A percentile compares a stretch with the other conserved stretches of the same genome.
Evolutionary conservation across 2,888 invertebrate species (phyloP).

Genomic region (Aphidius colemani): DNA sequence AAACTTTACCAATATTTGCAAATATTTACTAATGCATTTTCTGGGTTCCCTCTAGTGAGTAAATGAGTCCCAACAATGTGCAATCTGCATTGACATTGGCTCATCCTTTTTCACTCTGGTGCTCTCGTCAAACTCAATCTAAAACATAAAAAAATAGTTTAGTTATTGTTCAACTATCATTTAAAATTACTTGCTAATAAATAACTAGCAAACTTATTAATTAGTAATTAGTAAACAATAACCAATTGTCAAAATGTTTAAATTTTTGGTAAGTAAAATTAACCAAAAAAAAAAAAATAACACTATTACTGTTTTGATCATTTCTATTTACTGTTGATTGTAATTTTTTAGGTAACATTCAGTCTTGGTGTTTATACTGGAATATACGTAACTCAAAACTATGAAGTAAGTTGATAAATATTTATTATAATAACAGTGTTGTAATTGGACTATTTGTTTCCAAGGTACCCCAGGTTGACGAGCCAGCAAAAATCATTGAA

Average conservation of each 20-base stretch:
- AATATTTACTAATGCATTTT: too few species aligned
- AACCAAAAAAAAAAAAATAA: background rate
- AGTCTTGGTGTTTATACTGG: slow-evolving; percentile 74
- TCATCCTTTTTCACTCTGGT: background rate
- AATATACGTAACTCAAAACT: slow-evolving; percentile 76
- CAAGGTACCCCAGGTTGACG: slow-evolving; percentile 86
- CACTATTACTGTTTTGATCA: background rate
- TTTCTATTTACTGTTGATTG: slow-evolving; percentile 13
- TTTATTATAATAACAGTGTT: background rate
- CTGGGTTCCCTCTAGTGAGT: background rate
- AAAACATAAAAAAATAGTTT: background rate
- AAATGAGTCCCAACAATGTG: background rate
- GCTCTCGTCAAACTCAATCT: background rate
- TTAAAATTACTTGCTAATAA: background rate
- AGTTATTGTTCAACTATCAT: background rate
- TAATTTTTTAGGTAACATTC: slow-evolving; percentile 67
- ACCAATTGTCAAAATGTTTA: slow-evolving; percentile 43
- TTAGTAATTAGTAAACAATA: background rate
- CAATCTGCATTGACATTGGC: background rate
- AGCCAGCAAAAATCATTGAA: slow-evolving; percentile 74
- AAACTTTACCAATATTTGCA: too few species aligned
- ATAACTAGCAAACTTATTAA: background rate
- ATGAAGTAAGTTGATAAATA: slow-evolving; percentile 64
- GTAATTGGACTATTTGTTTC: slow-evolving; percentile 41
- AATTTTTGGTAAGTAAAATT: slow-evolving; percentile 46